Percentiles rank a stretch among this genome's conserved stretches.
Evolutionary conservation across 2,888 invertebrate genomes (phyloP).

Genomic region (Apomyelois bistriatella): DNA sequence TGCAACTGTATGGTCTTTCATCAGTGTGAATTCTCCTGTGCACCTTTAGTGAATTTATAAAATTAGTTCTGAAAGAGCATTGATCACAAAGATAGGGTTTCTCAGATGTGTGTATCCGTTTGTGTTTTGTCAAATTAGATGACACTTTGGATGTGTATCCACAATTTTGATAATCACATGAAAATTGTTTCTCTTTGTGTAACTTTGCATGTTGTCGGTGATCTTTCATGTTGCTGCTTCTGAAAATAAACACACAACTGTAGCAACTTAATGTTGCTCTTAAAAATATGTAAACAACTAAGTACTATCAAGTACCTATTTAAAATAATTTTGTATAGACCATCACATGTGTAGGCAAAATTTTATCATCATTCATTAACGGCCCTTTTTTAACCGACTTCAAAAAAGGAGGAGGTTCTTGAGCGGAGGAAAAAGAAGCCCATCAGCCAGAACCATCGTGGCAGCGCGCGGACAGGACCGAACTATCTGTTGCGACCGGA

Average conservation of each 20-base stretch:
- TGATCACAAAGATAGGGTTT: slow-evolving; percentile 69
- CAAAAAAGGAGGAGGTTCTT: too few species aligned
- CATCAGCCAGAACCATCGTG: too few species aligned
- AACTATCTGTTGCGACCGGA: too few species aligned
- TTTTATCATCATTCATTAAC: too few species aligned
- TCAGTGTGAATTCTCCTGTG: slow-evolving; percentile 65
- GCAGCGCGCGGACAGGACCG: too few species aligned
- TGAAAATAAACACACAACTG: slow-evolving; percentile 37
- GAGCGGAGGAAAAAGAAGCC: too few species aligned
- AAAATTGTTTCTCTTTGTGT: slow-evolving; percentile 63
- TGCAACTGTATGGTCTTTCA: slow-evolving; percentile 62
- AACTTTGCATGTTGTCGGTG: slow-evolving; percentile 58
- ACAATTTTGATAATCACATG: slow-evolving; percentile 74
- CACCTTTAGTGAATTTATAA: slow-evolving; percentile 65
- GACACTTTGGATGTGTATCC: slow-evolving; percentile 74
- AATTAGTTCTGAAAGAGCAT: slow-evolving; percentile 69
- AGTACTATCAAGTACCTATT: not conserved
- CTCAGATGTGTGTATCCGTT: slow-evolving; percentile 62
- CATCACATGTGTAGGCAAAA: too few species aligned
- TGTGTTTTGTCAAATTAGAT: slow-evolving; percentile 70
- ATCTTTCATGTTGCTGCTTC: slow-evolving; percentile 57
- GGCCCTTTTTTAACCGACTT: too few species aligned
- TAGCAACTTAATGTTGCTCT: too few species aligned
- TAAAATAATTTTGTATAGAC: too few species aligned
- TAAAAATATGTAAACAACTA: not conserved